Base-by-base conservation (phyloP, 2,888 invertebrate genomes). In the Epinotia nisella region DNA sequence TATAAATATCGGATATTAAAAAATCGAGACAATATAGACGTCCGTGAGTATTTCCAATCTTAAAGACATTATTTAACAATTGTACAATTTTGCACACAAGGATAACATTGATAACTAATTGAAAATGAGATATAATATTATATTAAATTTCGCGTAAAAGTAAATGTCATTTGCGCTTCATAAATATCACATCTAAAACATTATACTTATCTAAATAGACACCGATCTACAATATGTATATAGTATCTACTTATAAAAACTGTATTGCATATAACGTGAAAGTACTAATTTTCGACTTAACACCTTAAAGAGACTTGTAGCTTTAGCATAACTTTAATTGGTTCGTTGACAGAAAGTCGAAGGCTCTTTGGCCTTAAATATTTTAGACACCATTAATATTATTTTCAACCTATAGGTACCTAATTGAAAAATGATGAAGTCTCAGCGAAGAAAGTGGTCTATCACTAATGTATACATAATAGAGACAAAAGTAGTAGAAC, bases 171-270 rank as follows among this genome's bases (percentile, higher is more conserved):
- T 76, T 76, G 69, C 67, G 76, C 76, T 75, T 74, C 24, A 60
- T 61, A 70, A 65, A 56, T 75, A 75, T 67, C 72, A 75, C 72
- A 72, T 72, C 61, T 65, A 80, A 80, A 79, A 82, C 76, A 82
- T 70, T 71, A 41, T 56, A n/a, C 39, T 76, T 85, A 87, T 87
- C 82, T 87, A 87, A 87, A 87, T 87, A 87, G 79, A 84, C 78
- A 79, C 78, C 71, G 67, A 78, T 77, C 69, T 74, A 71, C 24
- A 71, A 65, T 70, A 35, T 66, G 74, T 55, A 53, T 35, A 1
- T 53, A 41, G 9, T 68, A 60, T 35, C 35, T 51, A 59, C 11
- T n/a, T 2, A 21, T 17, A 49, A 35, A 56, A 39, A 53, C n/a
- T 29, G 19, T 64, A 65, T 66, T 55, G 17, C 65, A 41, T 56